Evolutionary conservation across 2,888 invertebrate genomes (phyloP), one percentile per base, ranked within the genome.

Genomic region (Imbricaverruca yamaguchii): DNA sequence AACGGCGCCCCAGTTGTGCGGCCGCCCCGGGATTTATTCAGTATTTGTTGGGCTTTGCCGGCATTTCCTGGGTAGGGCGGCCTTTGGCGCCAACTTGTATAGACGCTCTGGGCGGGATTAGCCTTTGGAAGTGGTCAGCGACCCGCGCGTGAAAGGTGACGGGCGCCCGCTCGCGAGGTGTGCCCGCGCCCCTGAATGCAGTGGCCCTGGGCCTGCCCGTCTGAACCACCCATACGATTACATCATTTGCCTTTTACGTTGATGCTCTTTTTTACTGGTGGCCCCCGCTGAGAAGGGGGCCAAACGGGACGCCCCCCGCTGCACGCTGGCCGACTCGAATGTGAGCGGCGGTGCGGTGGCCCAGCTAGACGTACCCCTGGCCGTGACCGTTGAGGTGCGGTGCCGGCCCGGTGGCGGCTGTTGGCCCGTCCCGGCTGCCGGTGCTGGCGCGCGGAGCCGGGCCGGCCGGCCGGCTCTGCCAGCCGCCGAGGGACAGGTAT

Each of bases 271-370:
- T 74, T 74, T 74, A 74, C 74, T 1, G 74, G 55, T 21, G 55
- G 53, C 21, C 55, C 74, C 74, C 74, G 74, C 55, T 18, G 74
- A 7, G 74, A 74, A 53, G 74, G 65, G 65, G 74, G 74, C 53
- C 74, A 74, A 74, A 74, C 74, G 74, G 74, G 55, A 23, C 74
- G 74, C 74, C 74, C 74, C 74, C 74, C 21, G 74, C 74, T 74
- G 74, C 7, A 21, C 55, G 55, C 74, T 55, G 21, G 18, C 74
- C 74, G 74, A 74, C 74, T 55, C 74, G 53, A 74, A 74, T 74
- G 12, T 55, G 55, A n/a, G 65, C 74, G 74, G 55, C 4, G 23
- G 53, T 21, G 21, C 53, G 53, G 53, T 8, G 55, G 7, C 74
- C 53, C 74, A 74, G 53, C 74, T 74, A 74, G 74, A 3, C 53